These are phyloP conservation scores for Calonectris borealis DNA, from an alignment of 2,113 vertebrate species.

Conservation along the genomic window DNA sequence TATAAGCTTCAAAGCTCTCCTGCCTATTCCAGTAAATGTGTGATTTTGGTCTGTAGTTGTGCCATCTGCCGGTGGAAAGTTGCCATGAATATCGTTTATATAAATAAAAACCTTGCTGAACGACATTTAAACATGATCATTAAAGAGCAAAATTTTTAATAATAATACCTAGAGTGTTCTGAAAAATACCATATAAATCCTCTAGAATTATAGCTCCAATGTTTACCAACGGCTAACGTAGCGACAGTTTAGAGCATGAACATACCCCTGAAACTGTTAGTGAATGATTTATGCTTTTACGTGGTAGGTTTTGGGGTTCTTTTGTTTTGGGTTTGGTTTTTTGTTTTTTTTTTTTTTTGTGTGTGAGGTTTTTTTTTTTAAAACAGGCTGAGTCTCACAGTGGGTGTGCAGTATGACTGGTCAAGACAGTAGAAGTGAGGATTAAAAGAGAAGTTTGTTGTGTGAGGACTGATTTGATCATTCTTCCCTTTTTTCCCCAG, in stretches of 20 bases:
- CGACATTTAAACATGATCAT: rapidly evolving
- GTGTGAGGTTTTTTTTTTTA: background rate
- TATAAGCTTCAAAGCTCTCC: background rate
- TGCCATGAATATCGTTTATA: background rate
- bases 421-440: background rate
- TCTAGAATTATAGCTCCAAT: background rate
- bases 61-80: conserved; percentile 40
- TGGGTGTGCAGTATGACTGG: background rate
- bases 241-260: background rate
- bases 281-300: background rate
- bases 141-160: background rate
- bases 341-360: background rate
- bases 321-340: background rate
- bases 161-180: background rate
- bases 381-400: background rate
- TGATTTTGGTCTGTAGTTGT: background rate
- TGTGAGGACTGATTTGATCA: background rate
- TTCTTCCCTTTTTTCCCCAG: background rate
- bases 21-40: rapidly evolving
- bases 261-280: background rate
- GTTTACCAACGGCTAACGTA: background rate
- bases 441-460: background rate
- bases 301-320: background rate
- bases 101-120: background rate
- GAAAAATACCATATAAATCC: background rate